A percentile compares a stretch with the other conserved stretches of the same genome.
Conservation (phyloP, 2,113 vertebrate genomes). For the Parotia lawesii region DNA sequence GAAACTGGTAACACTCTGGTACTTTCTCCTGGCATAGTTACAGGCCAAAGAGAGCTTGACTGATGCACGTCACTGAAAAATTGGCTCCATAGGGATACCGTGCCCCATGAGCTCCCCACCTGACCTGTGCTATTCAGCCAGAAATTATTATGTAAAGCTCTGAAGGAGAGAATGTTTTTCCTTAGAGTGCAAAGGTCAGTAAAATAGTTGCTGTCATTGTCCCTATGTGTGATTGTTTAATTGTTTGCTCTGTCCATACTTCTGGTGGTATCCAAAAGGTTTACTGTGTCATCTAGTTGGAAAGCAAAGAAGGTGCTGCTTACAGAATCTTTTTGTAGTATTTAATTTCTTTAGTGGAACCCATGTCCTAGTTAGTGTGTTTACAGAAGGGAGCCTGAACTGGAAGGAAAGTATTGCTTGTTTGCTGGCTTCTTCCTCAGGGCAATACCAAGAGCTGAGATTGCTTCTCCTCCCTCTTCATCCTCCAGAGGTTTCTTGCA, state of each 20-base stretch:
- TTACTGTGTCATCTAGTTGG: neutral
- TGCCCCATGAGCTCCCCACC: neutral
- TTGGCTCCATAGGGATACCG: rapidly evolving
- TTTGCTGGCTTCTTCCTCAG: neutral
- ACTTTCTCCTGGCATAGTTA: neutral
- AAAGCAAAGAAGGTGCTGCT: neutral
- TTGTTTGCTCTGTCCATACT: neutral
- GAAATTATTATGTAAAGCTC: neutral
- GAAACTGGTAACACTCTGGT: neutral
- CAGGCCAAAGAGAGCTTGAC: neutral
- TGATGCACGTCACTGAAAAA: neutral
- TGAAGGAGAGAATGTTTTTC: neutral
- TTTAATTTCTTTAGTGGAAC: neutral
- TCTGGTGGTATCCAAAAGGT: neutral
- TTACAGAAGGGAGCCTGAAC: neutral
- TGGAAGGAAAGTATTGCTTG: neutral
- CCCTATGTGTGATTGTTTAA: rapidly evolving
- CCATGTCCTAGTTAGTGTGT: neutral
- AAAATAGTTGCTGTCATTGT: neutral
- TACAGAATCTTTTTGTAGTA: neutral
- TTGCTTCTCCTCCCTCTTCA: neutral
- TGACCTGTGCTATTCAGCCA: neutral
- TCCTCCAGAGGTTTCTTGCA: neutral
- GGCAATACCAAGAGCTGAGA: neutral
- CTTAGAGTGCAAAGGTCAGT: neutral